A percentile compares a stretch with the other conserved stretches of the same genome.
Evolutionary conservation across 2,888 invertebrate genomes (phyloP).

Genomic region (Orchesellides sinensis): DNA sequence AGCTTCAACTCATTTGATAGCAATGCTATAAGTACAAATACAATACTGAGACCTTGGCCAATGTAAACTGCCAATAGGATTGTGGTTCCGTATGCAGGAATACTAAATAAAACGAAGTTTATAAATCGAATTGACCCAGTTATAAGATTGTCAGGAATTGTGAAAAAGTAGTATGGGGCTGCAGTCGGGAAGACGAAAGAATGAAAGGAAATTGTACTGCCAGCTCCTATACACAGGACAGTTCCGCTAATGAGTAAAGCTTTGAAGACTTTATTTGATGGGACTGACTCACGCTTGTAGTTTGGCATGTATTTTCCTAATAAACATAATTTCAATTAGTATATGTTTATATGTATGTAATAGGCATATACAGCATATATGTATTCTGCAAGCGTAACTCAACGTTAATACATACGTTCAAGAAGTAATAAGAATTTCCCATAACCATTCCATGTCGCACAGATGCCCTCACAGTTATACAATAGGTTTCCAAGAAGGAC

Average conservation of each 20-base stretch:
- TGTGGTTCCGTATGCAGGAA: background rate
- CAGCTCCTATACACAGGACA: background rate
- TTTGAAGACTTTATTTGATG: background rate
- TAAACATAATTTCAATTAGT: too few relatives aligned
- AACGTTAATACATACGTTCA: too few relatives aligned
- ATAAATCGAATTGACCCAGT: background rate
- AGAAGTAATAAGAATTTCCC: slow-evolving; percentile 14
- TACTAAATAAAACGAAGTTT: background rate
- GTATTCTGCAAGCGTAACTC: too few relatives aligned
- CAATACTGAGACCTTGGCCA: background rate
- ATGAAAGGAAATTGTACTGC: background rate
- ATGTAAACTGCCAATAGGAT: background rate
- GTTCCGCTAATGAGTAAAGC: background rate
- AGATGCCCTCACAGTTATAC: too few relatives aligned
- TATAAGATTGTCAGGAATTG: background rate
- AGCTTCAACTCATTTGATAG: background rate
- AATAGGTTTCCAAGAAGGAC: too few relatives aligned
- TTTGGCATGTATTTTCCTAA: slow-evolving; percentile 25
- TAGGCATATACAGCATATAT: too few relatives aligned
- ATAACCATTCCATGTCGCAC: background rate
- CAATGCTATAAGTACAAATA: background rate
- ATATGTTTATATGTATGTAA: too few relatives aligned
- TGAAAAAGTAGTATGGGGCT: slow-evolving; percentile 3
- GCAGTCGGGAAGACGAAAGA: slow-evolving; percentile 8
- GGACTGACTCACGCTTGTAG: background rate